These are phyloP conservation scores for Lethocerus indicus DNA, from an alignment of 1,140 invertebrate genomes.

Conservation along the genomic window DNA sequence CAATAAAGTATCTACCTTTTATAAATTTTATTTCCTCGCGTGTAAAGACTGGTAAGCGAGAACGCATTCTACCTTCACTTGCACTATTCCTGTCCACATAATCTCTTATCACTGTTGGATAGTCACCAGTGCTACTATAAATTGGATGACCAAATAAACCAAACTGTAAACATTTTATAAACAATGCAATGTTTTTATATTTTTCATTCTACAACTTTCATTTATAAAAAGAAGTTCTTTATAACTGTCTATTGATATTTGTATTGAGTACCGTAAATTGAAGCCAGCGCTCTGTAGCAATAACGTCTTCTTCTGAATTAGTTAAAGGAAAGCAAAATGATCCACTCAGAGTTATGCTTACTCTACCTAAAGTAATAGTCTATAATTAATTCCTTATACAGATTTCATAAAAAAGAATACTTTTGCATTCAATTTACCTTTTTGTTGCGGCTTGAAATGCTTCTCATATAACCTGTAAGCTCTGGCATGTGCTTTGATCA, in stretches of 20 bases:
- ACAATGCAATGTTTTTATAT: slow-evolving; percentile 10
- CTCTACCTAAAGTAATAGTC: slow-evolving; percentile 21
- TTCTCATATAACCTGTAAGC: slow-evolving; percentile 44
- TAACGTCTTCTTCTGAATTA: slow-evolving; percentile 23
- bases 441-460: slow-evolving; percentile 35
- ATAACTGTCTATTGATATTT: too few relatives aligned
- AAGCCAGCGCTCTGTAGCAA: slow-evolving; percentile 28
- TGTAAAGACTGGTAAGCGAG: slow-evolving; percentile 40
- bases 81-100: slow-evolving; percentile 32
- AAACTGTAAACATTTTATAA: slow-evolving; percentile 18
- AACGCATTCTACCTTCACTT: slow-evolving; percentile 32
- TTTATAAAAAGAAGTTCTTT: not conserved
- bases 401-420: not conserved
- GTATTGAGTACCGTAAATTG: slow-evolving; percentile 30
- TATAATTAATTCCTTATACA: not conserved
- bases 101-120: slow-evolving; percentile 37
- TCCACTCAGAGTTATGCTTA: slow-evolving; percentile 31
- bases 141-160: slow-evolving; percentile 42
- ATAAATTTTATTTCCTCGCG: slow-evolving; percentile 34
- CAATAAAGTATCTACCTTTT: slow-evolving; percentile 24
- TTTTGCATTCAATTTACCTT: slow-evolving; percentile 32
- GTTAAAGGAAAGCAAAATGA: slow-evolving; percentile 28
- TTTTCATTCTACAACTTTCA: not conserved
- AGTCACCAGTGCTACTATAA: slow-evolving; percentile 38
- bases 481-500: slow-evolving; percentile 42